Evolutionary conservation across 2,113 vertebrate genomes (phyloP).

Genomic region (Laticauda laticaudata): DNA sequence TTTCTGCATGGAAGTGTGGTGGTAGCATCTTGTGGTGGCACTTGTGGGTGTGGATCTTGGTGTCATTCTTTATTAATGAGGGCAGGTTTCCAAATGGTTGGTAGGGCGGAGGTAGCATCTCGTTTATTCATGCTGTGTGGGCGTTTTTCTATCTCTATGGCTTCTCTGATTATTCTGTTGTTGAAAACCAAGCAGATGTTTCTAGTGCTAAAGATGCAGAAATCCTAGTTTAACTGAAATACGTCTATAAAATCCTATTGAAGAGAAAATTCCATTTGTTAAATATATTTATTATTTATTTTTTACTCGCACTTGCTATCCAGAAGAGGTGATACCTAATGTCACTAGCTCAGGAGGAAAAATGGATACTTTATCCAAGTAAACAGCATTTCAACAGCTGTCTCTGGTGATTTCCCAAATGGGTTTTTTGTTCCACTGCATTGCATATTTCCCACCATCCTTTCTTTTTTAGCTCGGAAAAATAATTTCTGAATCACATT

Average conservation of each 20-base stretch:
- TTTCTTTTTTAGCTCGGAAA: constrained; percentile 55
- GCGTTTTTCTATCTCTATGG: no score
- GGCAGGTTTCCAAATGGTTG: no score
- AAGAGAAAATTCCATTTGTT: constrained; percentile 61
- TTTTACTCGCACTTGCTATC: constrained; percentile 66
- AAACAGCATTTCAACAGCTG: constrained; percentile 62
- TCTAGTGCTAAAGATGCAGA: constrained; percentile 73
- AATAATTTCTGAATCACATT: constrained; percentile 50
- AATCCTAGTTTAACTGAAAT: constrained; percentile 77
- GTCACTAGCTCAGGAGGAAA: constrained; percentile 53
- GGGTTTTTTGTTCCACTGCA: constrained; percentile 60
- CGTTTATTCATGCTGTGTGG: no score
- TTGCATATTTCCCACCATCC: constrained; percentile 50
- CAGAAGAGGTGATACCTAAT: constrained; percentile 63
- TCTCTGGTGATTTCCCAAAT: constrained; percentile 56
- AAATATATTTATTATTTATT: constrained; percentile 65
- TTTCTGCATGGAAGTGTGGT: no score
- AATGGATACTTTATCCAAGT: constrained; percentile 70
- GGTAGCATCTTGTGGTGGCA: no score
- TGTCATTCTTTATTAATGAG: no score
- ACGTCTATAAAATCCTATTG: constrained; percentile 64
- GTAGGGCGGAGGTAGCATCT: no score
- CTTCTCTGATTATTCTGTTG: no score
- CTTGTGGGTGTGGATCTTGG: no score
- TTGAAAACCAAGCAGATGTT: constrained; percentile 76